phyloP scores from a whole-genome alignment of 2,888 invertebrate species.

The Salpingus planirostris region DNA sequence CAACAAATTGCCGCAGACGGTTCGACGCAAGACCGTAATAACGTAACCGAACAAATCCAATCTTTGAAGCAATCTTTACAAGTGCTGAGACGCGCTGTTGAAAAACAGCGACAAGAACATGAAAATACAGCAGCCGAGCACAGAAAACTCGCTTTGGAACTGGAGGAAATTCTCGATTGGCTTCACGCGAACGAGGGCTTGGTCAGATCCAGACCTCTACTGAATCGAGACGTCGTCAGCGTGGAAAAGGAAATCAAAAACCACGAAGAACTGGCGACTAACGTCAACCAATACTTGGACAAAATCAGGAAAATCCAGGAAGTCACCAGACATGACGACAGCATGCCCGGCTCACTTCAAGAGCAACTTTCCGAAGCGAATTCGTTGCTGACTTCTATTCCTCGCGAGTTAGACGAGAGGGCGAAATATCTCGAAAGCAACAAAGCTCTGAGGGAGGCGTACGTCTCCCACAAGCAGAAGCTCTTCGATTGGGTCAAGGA shows the following conservation, averaged over 20 bases:
- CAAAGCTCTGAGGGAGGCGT: conserved; percentile 66
- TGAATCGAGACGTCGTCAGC: conserved; percentile 68
- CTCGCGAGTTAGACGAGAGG: conserved; percentile 71
- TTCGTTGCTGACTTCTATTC: conserved; percentile 66
- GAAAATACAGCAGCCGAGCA: conserved; percentile 83
- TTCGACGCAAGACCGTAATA: conserved; percentile 76
- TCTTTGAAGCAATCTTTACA: conserved; percentile 77
- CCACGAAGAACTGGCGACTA: conserved; percentile 58
- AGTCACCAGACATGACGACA: conserved; percentile 63
- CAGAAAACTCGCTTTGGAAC: conserved; percentile 70
- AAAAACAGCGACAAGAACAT: conserved; percentile 78
- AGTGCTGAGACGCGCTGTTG: conserved; percentile 69
- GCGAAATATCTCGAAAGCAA: conserved; percentile 72
- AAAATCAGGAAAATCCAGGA: conserved; percentile 55
- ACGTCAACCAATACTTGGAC: conserved; percentile 61
- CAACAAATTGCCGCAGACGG: conserved; percentile 89
- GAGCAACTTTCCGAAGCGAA: conserved; percentile 82
- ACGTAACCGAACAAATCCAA: conserved; percentile 79
- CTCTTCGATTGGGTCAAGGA: conserved; percentile 77
- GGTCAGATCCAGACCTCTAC: conserved; percentile 72
- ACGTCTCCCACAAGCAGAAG: conserved; percentile 66
- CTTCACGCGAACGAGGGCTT: conserved; percentile 73
- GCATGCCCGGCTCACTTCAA: conserved; percentile 67
- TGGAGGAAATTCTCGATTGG: conserved; percentile 77
- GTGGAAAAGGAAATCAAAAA: conserved; percentile 75